phyloP scores from a whole-genome alignment of 2,888 invertebrate genomes.

The Polymixis lichenea region DNA sequence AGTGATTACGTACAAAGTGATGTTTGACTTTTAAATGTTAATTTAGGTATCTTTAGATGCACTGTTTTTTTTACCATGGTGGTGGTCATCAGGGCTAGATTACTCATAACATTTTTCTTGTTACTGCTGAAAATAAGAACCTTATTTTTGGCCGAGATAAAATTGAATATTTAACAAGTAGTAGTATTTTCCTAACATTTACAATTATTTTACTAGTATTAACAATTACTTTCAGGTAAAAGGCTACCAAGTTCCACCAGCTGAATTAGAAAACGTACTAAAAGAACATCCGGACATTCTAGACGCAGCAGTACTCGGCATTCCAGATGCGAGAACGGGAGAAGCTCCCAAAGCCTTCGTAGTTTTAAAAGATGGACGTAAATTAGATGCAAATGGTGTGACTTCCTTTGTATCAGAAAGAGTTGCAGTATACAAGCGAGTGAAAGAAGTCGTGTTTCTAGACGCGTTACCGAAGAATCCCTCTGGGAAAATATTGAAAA shows the following conservation, averaged over 20 bases:
- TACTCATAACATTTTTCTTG: no score
- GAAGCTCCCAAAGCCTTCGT: constrained; percentile 94
- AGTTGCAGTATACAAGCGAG: constrained; percentile 93
- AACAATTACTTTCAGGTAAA: constrained; percentile 89
- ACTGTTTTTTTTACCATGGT: no score
- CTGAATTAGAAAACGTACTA: constrained; percentile 94
- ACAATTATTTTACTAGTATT: no score
- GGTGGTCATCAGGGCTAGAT: no score
- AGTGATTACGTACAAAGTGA: no score
- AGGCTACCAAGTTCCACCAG: constrained; percentile 95
- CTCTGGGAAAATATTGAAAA: constrained; percentile 94
- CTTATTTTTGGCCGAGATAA: no score
- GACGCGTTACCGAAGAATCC: constrained; percentile 93
- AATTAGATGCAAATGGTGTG: constrained; percentile 89
- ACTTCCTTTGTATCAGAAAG: constrained; percentile 91
- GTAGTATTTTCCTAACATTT: no score
- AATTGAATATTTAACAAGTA: no score
- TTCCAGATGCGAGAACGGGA: constrained; percentile 92
- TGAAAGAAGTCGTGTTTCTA: constrained; percentile 92
- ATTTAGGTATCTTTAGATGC: no score
- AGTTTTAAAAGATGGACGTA: constrained; percentile 87
- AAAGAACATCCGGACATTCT: constrained; percentile 93
- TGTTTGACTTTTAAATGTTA: no score
- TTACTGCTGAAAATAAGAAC: no score
- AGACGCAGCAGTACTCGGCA: constrained; percentile 95